phyloP scores from a whole-genome alignment of 2,888 invertebrate species.

The Elysia crispata region DNA sequence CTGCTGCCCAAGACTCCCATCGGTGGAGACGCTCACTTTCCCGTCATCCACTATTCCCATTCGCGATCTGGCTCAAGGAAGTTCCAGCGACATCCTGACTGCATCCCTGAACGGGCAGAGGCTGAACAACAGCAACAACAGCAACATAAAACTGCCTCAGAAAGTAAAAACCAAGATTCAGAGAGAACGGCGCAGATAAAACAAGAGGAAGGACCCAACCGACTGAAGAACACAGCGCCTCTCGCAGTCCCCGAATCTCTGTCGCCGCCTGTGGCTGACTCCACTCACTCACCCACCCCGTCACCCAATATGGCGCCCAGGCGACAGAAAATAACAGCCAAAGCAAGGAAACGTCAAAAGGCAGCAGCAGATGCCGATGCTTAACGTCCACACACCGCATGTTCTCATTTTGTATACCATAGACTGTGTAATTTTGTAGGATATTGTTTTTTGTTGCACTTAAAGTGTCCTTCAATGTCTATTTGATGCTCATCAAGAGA shows the following conservation, averaged over 20 bases:
- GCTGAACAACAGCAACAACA: constrained; percentile 38
- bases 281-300: constrained; percentile 44
- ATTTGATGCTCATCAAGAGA: too few species aligned
- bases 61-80: constrained; percentile 42
- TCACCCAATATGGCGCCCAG: constrained; percentile 58
- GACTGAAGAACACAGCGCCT: background rate
- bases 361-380: constrained; percentile 55
- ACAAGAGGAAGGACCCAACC: background rate
- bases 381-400: too few species aligned
- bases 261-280: background rate
- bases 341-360: constrained; percentile 70
- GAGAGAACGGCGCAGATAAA: background rate
- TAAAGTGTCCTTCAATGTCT: too few species aligned
- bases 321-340: constrained; percentile 67
- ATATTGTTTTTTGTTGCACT: too few species aligned
- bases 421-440: too few species aligned
- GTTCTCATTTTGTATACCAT: too few species aligned
- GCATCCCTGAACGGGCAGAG: constrained; percentile 52
- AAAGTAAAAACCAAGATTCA: background rate
- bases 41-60: constrained; percentile 31
- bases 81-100: constrained; percentile 46
- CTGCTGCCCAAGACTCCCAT: constrained; percentile 61
- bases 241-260: background rate
- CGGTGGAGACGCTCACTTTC: constrained; percentile 1
- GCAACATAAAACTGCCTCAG: background rate